A percentile compares a stretch with the other conserved stretches of the same genome.
These are phyloP conservation scores for Takifugu ocellatus DNA, from an alignment of 2,797 vertebrate genomes.

Conservation along the genomic window DNA sequence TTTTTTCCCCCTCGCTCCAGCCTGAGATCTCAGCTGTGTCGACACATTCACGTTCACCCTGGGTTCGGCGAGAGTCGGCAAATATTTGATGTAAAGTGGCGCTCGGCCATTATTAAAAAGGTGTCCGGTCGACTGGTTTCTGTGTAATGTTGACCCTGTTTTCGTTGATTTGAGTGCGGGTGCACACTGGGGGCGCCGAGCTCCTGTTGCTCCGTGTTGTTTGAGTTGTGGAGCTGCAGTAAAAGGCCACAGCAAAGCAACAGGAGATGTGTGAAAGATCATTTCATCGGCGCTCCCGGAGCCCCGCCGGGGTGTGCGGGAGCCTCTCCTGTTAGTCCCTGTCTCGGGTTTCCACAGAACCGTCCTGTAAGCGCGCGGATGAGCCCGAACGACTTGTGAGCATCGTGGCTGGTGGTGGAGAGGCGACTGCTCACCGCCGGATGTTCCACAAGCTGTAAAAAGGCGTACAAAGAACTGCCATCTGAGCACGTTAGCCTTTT, in stretches of 20 bases:
- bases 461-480: not conserved
- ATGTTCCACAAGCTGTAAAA: not conserved
- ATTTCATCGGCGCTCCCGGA: too few species aligned
- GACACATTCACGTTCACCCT: not conserved
- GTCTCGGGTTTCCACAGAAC: too few species aligned
- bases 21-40: conserved; percentile 1
- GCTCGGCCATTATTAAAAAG: not conserved
- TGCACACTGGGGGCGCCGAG: too few species aligned
- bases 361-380: too few species aligned
- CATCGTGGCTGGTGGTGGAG: not conserved
- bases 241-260: too few species aligned
- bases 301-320: too few species aligned
- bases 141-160: not conserved
- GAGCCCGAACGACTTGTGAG: not conserved
- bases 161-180: too few species aligned
- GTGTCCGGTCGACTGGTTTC: not conserved
- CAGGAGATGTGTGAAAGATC: too few species aligned
- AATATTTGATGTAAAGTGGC: not conserved
- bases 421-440: not conserved
- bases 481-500: not conserved
- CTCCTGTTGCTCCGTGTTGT: not conserved
- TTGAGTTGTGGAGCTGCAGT: not conserved
- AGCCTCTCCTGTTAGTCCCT: too few species aligned
- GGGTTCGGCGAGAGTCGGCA: not conserved
- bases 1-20: conserved; percentile 1